A percentile compares a stretch with the other conserved stretches of the same genome.
Evolutionary conservation across 2,888 invertebrate species (phyloP).

Genomic region (Sesia apiformis): DNA sequence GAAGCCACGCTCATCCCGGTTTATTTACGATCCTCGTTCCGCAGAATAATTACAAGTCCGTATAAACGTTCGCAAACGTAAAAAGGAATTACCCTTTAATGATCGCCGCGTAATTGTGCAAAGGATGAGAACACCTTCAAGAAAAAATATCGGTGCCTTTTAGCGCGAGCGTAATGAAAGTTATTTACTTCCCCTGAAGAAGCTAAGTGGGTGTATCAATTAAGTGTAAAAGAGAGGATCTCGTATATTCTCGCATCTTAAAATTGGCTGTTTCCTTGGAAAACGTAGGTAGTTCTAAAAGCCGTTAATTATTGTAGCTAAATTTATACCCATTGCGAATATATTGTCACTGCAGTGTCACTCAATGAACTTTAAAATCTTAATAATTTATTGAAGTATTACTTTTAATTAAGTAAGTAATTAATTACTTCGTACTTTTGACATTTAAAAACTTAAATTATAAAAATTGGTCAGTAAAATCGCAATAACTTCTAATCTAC

Average conservation of each 20-base stretch:
- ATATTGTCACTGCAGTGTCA: no score
- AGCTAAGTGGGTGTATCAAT: not conserved
- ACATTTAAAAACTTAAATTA: no score
- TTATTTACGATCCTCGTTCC: slow-evolving; percentile 65
- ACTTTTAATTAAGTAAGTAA: no score
- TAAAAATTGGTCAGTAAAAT: no score
- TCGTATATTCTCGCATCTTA: not conserved
- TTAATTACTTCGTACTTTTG: no score
- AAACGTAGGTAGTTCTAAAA: not conserved
- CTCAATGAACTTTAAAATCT: no score
- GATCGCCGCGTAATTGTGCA: slow-evolving; percentile 46
- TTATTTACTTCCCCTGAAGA: not conserved
- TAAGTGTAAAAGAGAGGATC: not conserved
- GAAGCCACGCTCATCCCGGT: slow-evolving; percentile 63
- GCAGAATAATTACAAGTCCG: slow-evolving; percentile 64
- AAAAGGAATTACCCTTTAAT: slow-evolving; percentile 61
- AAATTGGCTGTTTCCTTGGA: not conserved
- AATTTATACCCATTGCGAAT: no score
- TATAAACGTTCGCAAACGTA: slow-evolving; percentile 61
- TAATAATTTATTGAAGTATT: no score
- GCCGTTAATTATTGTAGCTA: no score
- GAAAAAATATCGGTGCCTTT: not conserved
- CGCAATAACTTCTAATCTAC: no score
- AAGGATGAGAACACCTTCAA: slow-evolving; percentile 24
- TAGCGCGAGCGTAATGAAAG: not conserved